Conservation (phyloP, 1,140 invertebrate species). For the Pantala flavescens region DNA sequence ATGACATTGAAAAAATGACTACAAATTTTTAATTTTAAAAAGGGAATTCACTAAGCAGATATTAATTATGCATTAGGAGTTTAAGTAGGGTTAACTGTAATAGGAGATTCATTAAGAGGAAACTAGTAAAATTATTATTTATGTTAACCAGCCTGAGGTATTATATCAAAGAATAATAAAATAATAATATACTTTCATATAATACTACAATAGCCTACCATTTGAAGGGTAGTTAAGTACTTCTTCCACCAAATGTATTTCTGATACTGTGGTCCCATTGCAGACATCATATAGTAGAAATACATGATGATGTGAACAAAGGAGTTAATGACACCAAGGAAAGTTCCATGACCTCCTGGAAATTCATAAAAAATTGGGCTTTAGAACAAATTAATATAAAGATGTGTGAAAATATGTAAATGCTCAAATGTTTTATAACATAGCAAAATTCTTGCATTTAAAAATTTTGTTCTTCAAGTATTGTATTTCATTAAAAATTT, state of each 20-base stretch:
- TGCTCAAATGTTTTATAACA: constrained; percentile 6
- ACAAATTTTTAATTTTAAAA: too few relatives aligned
- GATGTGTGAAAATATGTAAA: constrained; percentile 14
- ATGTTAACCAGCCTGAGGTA: too few relatives aligned
- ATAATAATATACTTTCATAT: too few relatives aligned
- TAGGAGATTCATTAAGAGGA: too few relatives aligned
- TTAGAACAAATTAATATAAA: not conserved
- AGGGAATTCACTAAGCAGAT: too few relatives aligned
- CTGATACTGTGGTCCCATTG: constrained; percentile 29
- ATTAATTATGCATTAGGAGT: too few relatives aligned
- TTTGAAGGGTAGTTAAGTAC: constrained; percentile 31
- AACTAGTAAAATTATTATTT: too few relatives aligned
- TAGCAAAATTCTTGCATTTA: not conserved
- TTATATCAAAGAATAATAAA: too few relatives aligned
- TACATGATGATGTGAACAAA: constrained; percentile 45
- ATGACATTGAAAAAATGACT: too few relatives aligned
- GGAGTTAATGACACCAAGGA: constrained; percentile 45
- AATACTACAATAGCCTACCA: too few relatives aligned
- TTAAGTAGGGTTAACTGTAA: too few relatives aligned
- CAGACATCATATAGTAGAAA: constrained; percentile 31
- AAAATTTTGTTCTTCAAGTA: not conserved
- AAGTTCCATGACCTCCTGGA: constrained; percentile 38
- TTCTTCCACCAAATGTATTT: constrained; percentile 33
- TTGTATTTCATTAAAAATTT: too few relatives aligned
- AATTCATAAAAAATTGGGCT: constrained; percentile 18